Evolutionary conservation across 1,140 invertebrate species (phyloP), one percentile per base, ranked within the genome.

Genomic region (Cydia pomonella): DNA sequence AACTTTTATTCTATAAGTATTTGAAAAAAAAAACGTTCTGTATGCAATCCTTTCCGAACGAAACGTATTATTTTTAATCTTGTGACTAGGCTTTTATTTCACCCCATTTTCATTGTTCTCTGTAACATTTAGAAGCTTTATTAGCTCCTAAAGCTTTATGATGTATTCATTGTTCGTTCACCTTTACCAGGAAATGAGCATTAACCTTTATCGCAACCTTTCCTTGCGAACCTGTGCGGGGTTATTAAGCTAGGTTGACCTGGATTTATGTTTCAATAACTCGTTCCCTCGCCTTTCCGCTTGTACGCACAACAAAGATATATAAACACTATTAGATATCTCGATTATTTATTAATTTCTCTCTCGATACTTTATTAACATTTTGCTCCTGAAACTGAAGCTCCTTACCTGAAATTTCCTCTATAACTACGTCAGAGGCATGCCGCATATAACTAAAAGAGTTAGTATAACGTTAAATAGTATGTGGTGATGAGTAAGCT

Each of bases 241-340:
- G 64, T 69, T 69, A 69, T 69, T 69, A 69, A 69, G 64, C 64
- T 69, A 69, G 75, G 76, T 74, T 64, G 82, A 78, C 79, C 79
- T 80, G 73, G 74, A 83, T 83, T 85, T 81, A 87, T 77, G 74
- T 69, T 64, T 71, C 80, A 86, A 82, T 38, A 41, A 69, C 27
- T 41, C 64, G 18, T 59, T 69, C 63, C 63, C 6, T 66, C 25
- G 63, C 23, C 63, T 27, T n/a, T 59, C 27, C 64, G 27, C 27
- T 38, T 69, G 27, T 18, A 33, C 64, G 63, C 25, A 66, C 50
- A 53, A 53, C n/a, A 53, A 4, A 9, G 12, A n/a, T 13, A 13
- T 47, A 53, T 18, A 59, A 10, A 21, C 53, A 21, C 18, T 21
- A 59, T 59, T 21, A 59, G 53, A 18, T 59, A 59, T 18, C 18